Percentiles rank a stretch among this genome's conserved stretches.
Conservation (phyloP, 2,888 invertebrate species). For the Sinhomidia bicolor region DNA sequence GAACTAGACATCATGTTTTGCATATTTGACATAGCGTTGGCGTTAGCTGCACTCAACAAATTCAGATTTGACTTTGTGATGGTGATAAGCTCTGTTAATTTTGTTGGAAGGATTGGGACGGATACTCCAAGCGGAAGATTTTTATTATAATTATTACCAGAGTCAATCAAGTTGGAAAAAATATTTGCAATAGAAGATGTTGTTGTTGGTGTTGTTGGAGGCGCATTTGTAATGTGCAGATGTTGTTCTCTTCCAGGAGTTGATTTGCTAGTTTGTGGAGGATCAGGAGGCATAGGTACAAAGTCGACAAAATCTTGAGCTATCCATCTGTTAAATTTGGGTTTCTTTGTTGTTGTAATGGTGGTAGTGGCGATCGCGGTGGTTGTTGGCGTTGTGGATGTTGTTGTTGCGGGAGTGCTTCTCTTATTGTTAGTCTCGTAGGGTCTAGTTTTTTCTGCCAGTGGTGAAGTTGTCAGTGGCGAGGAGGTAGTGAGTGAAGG, state of each 20-base stretch:
- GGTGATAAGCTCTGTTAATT: neutral
- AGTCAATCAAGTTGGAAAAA: neutral
- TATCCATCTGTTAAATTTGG: constrained; percentile 27
- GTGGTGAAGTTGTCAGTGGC: neutral
- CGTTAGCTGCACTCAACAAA: neutral
- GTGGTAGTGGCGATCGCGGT: neutral
- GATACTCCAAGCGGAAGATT: constrained; percentile 35
- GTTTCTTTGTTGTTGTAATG: neutral
- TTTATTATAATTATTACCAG: constrained; percentile 8
- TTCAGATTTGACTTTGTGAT: constrained; percentile 37
- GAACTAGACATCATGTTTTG: neutral
- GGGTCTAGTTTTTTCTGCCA: neutral
- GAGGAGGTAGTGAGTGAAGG: neutral
- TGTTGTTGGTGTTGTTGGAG: neutral
- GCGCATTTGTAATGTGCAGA: neutral
- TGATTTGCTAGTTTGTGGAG: neutral
- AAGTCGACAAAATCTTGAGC: constrained; percentile 44
- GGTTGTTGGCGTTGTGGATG: neutral
- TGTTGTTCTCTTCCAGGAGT: neutral
- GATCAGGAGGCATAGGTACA: constrained; percentile 30
- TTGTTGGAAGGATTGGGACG: constrained; percentile 26
- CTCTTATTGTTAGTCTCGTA: no score
- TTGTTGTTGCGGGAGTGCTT: neutral
- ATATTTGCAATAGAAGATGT: neutral
- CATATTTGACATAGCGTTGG: neutral